Evolutionary conservation across 2,797 vertebrate species (phyloP).

Genomic region (Phoebastria nigripes): DNA sequence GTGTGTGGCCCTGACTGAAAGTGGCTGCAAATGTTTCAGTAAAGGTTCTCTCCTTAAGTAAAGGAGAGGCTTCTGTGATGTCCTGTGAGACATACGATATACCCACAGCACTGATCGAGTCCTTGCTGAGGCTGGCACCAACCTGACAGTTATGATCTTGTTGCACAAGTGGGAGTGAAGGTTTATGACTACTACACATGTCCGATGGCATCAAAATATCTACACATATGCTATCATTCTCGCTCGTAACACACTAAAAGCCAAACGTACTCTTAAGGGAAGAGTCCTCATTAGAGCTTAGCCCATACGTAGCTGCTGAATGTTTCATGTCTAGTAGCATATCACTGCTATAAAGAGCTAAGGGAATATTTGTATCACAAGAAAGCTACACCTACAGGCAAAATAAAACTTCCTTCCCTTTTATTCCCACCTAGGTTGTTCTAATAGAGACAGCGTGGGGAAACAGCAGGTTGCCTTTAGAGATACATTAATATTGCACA

Average conservation of each 20-base stretch:
- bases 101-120: rapidly evolving
- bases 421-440: neutral
- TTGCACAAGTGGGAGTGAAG: neutral
- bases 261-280: neutral
- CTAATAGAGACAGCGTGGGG: neutral
- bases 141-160: neutral
- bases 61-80: neutral
- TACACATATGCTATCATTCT: neutral
- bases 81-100: neutral
- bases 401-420: neutral
- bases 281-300: neutral
- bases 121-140: neutral
- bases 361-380: neutral
- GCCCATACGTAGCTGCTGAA: neutral
- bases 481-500: neutral
- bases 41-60: neutral
- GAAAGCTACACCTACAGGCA: neutral
- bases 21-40: neutral
- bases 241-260: neutral
- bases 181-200: neutral
- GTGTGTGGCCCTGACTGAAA: neutral
- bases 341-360: neutral
- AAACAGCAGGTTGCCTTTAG: neutral
- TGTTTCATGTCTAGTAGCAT: neutral
- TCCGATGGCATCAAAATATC: neutral